A percentile compares a stretch with the other conserved stretches of the same genome.
Evolutionary conservation across 2,797 vertebrate genomes (phyloP).

Genomic region (Mormyrops boulengeri): DNA sequence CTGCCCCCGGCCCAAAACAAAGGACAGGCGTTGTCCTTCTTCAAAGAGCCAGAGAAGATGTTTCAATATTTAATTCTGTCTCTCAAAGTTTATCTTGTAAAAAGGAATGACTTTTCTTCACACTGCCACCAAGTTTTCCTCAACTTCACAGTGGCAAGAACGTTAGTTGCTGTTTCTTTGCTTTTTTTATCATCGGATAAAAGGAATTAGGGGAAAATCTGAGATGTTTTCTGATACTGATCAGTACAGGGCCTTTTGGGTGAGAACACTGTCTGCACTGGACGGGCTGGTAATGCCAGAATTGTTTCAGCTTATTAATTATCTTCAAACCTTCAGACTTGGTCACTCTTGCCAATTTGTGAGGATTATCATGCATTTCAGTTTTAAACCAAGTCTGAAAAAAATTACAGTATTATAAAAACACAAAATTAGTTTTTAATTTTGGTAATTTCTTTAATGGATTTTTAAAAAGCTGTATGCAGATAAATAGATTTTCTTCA

Average conservation of each 20-base stretch:
- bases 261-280: neutral
- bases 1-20: slow-evolving; percentile 17
- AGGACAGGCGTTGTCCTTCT: slow-evolving; percentile 23
- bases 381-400: neutral
- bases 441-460: neutral
- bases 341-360: neutral
- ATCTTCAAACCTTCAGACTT: neutral
- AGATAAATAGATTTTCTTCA: no score
- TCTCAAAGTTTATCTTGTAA: slow-evolving; percentile 24
- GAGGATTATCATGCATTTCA: neutral
- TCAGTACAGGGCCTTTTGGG: slow-evolving; percentile 36
- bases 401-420: neutral
- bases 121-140: neutral
- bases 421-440: neutral
- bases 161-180: slow-evolving; percentile 36
- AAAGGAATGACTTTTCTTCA: slow-evolving; percentile 21
- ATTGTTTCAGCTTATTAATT: slow-evolving; percentile 37
- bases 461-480: neutral
- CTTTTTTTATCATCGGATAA: slow-evolving; percentile 33
- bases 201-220: neutral
- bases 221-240: neutral
- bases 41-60: slow-evolving; percentile 14
- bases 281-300: neutral
- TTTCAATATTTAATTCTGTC: slow-evolving; percentile 23
- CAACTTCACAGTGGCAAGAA: slow-evolving; percentile 31